Evolutionary conservation across 2,113 vertebrate species (phyloP).

Genomic region (Apteryx owenii): DNA sequence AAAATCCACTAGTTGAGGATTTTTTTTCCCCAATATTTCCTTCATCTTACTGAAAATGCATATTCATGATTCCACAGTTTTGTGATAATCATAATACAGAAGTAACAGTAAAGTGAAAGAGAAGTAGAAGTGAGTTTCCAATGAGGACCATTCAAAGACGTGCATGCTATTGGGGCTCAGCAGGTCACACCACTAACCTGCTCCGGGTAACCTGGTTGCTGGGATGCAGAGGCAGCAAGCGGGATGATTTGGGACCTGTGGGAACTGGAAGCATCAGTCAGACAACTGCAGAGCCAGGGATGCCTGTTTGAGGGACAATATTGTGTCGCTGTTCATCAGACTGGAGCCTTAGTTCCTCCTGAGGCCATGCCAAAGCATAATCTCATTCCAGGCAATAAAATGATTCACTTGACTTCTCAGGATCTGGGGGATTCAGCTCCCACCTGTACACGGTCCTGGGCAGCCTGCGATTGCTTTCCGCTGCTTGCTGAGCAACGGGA

Average conservation of each 20-base stretch:
- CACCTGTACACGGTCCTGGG: fast-evolving
- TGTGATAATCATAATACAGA: not conserved
- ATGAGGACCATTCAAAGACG: not conserved
- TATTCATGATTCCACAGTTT: not conserved
- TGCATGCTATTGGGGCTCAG: not conserved
- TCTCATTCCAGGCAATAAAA: not conserved
- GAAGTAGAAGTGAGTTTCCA: not conserved
- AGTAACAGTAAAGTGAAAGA: not conserved
- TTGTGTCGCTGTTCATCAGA: not conserved
- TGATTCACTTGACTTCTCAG: no score
- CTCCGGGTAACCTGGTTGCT: not conserved
- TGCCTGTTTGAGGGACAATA: not conserved
- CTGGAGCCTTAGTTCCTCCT: not conserved
- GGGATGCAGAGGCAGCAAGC: not conserved
- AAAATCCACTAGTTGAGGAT: not conserved
- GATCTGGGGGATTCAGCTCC: not conserved
- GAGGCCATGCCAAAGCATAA: no score
- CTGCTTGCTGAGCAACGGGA: not conserved
- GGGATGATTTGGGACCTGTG: no score
- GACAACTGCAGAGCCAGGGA: not conserved
- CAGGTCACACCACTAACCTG: not conserved
- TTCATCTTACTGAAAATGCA: not conserved
- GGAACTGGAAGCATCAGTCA: not conserved
- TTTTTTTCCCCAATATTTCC: not conserved
- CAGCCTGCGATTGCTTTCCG: fast-evolving